These are phyloP conservation scores for Loriculus beryllinus DNA, from an alignment of 2,797 vertebrate species.

Conservation along the genomic window DNA sequence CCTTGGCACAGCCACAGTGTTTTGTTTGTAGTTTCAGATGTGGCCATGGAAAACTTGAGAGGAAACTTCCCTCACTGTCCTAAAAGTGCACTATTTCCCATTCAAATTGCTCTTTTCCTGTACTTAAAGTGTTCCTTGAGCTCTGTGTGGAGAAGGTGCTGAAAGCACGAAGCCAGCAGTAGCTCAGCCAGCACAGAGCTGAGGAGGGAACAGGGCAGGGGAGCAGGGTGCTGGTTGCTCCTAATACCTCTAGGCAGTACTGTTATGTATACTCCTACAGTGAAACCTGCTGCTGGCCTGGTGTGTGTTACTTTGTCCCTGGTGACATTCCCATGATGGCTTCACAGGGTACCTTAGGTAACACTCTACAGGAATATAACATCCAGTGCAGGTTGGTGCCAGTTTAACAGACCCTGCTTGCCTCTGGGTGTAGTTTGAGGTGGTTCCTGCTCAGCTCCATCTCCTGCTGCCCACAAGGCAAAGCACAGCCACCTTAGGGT, in stretches of 20 bases:
- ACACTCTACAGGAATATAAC: not conserved
- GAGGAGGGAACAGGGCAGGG: not conserved
- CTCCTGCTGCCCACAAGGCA: not conserved
- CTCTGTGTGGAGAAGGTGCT: not conserved
- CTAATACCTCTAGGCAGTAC: accelerated
- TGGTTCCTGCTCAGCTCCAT: accelerated
- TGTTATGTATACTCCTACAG: not conserved
- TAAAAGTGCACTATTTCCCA: accelerated
- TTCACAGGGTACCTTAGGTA: accelerated
- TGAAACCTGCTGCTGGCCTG: not conserved
- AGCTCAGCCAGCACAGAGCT: accelerated
- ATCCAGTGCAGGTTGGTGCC: accelerated
- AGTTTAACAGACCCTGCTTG: accelerated
- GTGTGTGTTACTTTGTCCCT: not conserved
- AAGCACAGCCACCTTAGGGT: not conserved
- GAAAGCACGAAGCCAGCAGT: not conserved
- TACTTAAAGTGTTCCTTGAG: not conserved
- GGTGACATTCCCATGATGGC: accelerated
- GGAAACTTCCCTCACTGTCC: not conserved
- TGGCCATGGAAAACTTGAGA: not conserved
- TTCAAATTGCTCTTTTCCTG: not conserved
- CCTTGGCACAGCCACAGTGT: not conserved
- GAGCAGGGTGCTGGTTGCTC: too few species aligned
- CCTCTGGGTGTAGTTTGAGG: too few species aligned
- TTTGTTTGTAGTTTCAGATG: not conserved